Base-by-base conservation (phyloP, 2,113 vertebrate species). In the Oplegnathus fasciatus region DNA sequence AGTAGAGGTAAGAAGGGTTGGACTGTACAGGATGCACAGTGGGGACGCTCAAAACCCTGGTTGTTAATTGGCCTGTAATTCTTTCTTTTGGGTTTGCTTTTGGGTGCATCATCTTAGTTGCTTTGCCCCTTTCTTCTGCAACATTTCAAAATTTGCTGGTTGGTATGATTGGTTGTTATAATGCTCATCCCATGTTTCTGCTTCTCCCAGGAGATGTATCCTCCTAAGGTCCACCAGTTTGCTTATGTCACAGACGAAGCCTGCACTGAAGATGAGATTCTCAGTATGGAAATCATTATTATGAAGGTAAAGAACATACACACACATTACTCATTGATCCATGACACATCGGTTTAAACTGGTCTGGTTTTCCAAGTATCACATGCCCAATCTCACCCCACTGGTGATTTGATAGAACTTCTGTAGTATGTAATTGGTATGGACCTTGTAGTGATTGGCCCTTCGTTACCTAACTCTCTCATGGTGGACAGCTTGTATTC, bases 191-290 rank as follows among this genome's bases (percentile, higher is more conserved):
- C 13, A 0, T 46, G 1, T 20, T 71, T 60, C 42, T 32, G 57
- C 11, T 7, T 50, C 85, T 24, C 24, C 48, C 85, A 99, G 98
- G 98, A 99, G 94, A 98, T 99, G 85, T 99, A 99, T 85, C 98
- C 98, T 88, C 98, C 98, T 0, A 99, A 99, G 87, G 85, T 99
- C 87, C 96, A 98, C 88, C 97, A 98, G 93, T 99, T 99, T 93
- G 98, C 98, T 0, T 99, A 98, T 0, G 97, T 99, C 60, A 98
- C 98, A 28, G 98, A 99, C n/a, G 97, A 98, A 28, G 98, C 98
- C 80, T 99, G 98, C 91, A 97, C 96, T 4, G 98, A 98, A 88
- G 97, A 98, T 9, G 97, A 99, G 87, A 99, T 99, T 83, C 95
- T 98, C 48, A 96, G 89, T 66, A 99, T 99, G 98, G 98, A 99